phyloP scores from a whole-genome alignment of 2,113 vertebrate genomes.

The Nipponia nippon region DNA sequence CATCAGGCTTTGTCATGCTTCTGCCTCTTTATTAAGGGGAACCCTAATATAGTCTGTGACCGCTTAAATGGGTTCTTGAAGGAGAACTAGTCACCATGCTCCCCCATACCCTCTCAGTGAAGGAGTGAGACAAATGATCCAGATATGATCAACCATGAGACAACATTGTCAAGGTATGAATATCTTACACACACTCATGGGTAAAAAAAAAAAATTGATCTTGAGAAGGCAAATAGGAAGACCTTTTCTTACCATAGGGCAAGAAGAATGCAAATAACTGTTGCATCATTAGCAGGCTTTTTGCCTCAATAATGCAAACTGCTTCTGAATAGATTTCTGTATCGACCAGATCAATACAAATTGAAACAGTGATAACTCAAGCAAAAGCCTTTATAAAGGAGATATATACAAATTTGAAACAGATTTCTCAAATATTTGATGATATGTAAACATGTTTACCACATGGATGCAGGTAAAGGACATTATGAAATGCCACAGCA shows the following conservation, averaged over 20 bases:
- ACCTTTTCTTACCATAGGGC: neutral
- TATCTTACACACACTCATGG: neutral
- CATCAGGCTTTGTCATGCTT: neutral
- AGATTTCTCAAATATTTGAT: neutral
- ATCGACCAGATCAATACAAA: neutral
- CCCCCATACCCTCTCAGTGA: accelerated
- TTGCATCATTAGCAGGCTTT: neutral
- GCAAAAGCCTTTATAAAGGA: neutral
- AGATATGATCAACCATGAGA: neutral
- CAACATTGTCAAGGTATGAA: neutral
- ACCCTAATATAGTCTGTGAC: neutral
- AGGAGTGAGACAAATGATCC: neutral
- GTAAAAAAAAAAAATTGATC: neutral
- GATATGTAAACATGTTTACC: neutral
- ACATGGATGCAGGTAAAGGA: neutral
- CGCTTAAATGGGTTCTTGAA: neutral
- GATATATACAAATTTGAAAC: neutral
- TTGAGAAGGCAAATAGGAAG: neutral
- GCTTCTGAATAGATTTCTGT: neutral
- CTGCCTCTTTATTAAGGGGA: neutral
- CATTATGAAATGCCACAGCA: neutral
- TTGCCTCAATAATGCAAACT: neutral
- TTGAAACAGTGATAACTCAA: neutral
- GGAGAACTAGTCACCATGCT: neutral
- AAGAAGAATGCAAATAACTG: neutral